Percentiles rank a stretch among this genome's conserved stretches.
Conservation (phyloP, 2,113 vertebrate species). For the Apus apus region DNA sequence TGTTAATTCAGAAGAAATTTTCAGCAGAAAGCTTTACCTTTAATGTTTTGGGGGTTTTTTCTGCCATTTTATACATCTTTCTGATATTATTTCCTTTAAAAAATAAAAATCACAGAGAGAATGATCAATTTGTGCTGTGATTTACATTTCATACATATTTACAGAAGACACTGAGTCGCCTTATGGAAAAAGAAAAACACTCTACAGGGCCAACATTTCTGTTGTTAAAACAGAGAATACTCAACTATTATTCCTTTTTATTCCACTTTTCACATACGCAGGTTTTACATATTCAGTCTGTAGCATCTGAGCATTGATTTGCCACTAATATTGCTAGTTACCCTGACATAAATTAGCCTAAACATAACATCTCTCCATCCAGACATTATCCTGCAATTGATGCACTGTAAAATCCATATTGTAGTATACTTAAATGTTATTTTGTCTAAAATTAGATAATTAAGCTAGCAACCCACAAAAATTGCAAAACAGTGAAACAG, state of each 20-base stretch:
- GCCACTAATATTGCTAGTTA: not conserved
- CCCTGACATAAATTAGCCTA: not conserved
- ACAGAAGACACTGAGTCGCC: not conserved
- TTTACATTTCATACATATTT: not conserved
- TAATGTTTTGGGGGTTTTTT: not conserved
- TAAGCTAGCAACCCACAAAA: not conserved
- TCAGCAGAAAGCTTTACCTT: not conserved
- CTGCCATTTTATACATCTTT: not conserved
- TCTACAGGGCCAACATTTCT: not conserved
- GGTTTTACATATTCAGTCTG: not conserved
- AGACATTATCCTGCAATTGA: not conserved
- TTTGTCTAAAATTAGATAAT: not conserved
- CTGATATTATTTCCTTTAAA: not conserved
- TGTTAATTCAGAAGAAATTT: constrained; percentile 43
- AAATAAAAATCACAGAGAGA: not conserved
- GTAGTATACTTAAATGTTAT: not conserved
- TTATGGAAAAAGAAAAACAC: not conserved
- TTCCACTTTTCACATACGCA: not conserved
- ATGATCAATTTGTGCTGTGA: not conserved
- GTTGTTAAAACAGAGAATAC: not conserved
- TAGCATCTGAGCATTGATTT: not conserved
- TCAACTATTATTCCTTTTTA: not conserved
- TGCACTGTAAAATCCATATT: not conserved
- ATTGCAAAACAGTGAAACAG: not conserved
- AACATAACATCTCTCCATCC: not conserved